Percentiles rank a stretch among this genome's conserved stretches.
These are phyloP conservation scores for Gallinago media DNA, from an alignment of 2,113 vertebrate genomes.

Conservation along the genomic window DNA sequence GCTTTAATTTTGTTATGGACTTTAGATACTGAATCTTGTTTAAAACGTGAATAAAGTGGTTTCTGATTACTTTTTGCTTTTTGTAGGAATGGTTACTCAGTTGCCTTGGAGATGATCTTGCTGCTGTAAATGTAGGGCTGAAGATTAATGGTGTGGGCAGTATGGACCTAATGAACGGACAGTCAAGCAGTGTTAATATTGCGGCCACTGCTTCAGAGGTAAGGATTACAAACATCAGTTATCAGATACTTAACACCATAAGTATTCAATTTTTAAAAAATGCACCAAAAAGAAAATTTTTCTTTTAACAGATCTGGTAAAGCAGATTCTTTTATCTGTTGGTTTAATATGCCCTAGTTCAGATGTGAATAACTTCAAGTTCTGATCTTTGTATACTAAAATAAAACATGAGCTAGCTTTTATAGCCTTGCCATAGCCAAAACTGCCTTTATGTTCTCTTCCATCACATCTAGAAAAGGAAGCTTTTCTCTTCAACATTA, in stretches of 20 bases:
- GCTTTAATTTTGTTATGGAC: not conserved
- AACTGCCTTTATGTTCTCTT: not conserved
- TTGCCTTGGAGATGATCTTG: constrained; percentile 80
- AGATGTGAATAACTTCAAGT: not conserved
- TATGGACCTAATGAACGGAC: constrained; percentile 96
- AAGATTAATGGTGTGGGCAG: constrained; percentile 87
- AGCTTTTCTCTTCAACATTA: not conserved
- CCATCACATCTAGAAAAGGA: not conserved
- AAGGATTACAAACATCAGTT: not conserved
- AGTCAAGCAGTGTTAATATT: constrained; percentile 81
- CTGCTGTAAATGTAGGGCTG: constrained; percentile 62
- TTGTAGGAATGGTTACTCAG: constrained; percentile 75
- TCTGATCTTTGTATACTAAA: not conserved
- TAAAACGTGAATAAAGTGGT: not conserved
- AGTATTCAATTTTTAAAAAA: accelerated
- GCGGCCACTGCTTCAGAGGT: constrained; percentile 91
- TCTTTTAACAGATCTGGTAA: not conserved
- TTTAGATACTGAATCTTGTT: not conserved
- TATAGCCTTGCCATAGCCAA: not conserved
- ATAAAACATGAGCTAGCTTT: not conserved
- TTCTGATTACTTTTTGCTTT: not conserved
- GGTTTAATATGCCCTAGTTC: not conserved
- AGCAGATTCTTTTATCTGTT: not conserved
- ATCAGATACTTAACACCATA: not conserved
- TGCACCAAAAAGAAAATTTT: not conserved